phyloP scores from a whole-genome alignment of 2,888 invertebrate genomes.

The Drosophila emarginata region DNA sequence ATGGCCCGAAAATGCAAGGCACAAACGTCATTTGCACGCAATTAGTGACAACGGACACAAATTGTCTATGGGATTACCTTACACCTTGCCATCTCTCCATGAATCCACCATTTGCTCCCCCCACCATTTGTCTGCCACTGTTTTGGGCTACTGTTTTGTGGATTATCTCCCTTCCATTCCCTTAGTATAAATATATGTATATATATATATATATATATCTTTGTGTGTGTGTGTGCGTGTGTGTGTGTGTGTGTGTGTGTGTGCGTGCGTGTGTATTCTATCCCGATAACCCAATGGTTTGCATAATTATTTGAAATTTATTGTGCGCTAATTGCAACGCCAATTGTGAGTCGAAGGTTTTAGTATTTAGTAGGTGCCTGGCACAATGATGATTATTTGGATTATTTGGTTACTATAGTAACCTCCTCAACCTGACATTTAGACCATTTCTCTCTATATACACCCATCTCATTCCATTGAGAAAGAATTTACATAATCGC shows the following conservation, averaged over 20 bases:
- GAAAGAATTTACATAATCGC: constrained; percentile 69
- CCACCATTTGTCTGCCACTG: constrained; percentile 7
- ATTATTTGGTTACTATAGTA: not conserved
- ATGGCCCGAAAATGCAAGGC: constrained; percentile 70
- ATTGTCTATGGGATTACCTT: constrained; percentile 53
- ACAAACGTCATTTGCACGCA: constrained; percentile 79
- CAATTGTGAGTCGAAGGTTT: constrained; percentile 47
- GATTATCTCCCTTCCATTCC: constrained; percentile 27
- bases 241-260: constrained; percentile 16
- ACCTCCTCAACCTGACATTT: not conserved
- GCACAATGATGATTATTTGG: constrained; percentile 1
- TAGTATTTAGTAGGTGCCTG: constrained; percentile 53
- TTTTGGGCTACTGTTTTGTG: constrained; percentile 35
- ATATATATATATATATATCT: too few relatives aligned
- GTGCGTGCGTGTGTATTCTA: constrained; percentile 4
- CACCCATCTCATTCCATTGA: too few relatives aligned
- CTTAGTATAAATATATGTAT: not conserved
- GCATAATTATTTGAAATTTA: constrained; percentile 67
- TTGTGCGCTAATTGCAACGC: constrained; percentile 62
- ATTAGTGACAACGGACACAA: constrained; percentile 80
- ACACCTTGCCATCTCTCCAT: not conserved
- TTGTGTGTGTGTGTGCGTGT: constrained; percentile 18
- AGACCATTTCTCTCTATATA: too few relatives aligned
- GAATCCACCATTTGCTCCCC: not conserved
- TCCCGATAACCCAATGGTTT: constrained; percentile 24